These are phyloP conservation scores for Serranus cabrilla DNA, from an alignment of 2,797 vertebrate species.

Conservation along the genomic window DNA sequence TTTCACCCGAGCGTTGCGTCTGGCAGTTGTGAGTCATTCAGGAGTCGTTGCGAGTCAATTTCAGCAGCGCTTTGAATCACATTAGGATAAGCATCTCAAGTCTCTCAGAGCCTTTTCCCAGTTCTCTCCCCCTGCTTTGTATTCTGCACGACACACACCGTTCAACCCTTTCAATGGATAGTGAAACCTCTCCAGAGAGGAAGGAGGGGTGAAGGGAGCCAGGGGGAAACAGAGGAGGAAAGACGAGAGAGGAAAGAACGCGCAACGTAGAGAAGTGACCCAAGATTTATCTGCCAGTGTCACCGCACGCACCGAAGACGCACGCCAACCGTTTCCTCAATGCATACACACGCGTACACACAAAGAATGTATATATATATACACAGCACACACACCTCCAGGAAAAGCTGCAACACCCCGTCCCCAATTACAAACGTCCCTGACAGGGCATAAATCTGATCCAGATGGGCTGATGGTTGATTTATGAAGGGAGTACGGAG, in stretches of 20 bases:
- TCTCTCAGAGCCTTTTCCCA: conserved; percentile 48
- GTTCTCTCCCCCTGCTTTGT: conserved; percentile 58
- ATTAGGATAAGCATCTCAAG: conserved; percentile 74
- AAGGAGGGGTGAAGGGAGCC: conserved; percentile 31
- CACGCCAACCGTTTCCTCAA: conserved; percentile 19
- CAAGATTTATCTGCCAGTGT: conserved; percentile 59
- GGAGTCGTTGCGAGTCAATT: conserved; percentile 64
- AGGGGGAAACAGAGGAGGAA: conserved; percentile 11
- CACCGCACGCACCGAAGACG: conserved; percentile 17
- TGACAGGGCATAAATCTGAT: conserved; percentile 80
- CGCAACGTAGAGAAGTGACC: conserved; percentile 31
- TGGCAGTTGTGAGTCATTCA: conserved; percentile 63
- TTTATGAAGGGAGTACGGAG: conserved; percentile 73
- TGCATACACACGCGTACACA: conserved; percentile 28
- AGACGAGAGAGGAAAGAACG: conserved; percentile 18
- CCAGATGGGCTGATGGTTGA: conserved; percentile 78
- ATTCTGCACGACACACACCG: conserved; percentile 47
- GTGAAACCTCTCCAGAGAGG: conserved; percentile 84
- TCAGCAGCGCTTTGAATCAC: conserved; percentile 67
- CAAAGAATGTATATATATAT: conserved; percentile 3
- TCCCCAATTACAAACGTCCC: conserved; percentile 76
- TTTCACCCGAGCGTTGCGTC: conserved; percentile 28
- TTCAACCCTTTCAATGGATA: conserved; percentile 77
- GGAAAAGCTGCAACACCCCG: conserved; percentile 55
- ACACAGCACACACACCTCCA: conserved; percentile 34